A percentile compares a stretch with the other conserved stretches of the same genome.
Conservation (phyloP, 2,888 invertebrate species). For the Drosophila setosimentum region DNA sequence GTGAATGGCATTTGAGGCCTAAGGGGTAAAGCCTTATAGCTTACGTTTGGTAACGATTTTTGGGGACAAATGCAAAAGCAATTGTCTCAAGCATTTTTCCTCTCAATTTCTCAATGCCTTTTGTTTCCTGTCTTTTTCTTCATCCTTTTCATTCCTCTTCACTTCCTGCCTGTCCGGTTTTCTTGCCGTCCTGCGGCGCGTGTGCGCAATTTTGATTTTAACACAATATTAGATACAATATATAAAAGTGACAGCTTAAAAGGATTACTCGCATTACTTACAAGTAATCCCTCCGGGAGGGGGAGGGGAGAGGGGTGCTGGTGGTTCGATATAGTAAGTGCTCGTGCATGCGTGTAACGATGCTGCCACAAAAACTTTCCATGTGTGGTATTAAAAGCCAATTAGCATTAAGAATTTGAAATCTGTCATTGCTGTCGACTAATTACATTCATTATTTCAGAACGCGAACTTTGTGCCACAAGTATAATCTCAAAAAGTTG, state of each 20-base stretch:
- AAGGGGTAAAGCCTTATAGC: constrained; percentile 40
- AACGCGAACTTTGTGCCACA: constrained; percentile 38
- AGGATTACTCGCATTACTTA: constrained; percentile 70
- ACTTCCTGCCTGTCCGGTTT: neutral
- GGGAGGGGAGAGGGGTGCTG: too few relatives aligned
- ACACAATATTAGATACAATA: constrained; percentile 75
- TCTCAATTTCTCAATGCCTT: constrained; percentile 39
- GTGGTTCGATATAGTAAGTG: constrained; percentile 32
- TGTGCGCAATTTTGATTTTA: constrained; percentile 72
- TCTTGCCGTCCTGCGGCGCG: constrained; percentile 37
- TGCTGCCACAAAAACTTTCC: constrained; percentile 53
- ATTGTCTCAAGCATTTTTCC: constrained; percentile 66
- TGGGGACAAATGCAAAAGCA: constrained; percentile 58
- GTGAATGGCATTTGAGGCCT: constrained; percentile 55
- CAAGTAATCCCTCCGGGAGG: constrained; percentile 53
- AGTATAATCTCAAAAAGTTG: constrained; percentile 59
- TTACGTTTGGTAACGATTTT: constrained; percentile 5
- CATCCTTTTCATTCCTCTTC: constrained; percentile 5
- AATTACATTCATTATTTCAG: constrained; percentile 63
- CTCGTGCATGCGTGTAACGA: constrained; percentile 68
- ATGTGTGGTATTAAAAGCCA: constrained; percentile 65
- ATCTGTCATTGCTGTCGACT: constrained; percentile 44
- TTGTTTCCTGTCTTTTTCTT: neutral
- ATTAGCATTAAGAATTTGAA: constrained; percentile 68
- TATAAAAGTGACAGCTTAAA: constrained; percentile 72